Base-by-base conservation (phyloP, 2,888 invertebrate species). In the Drosophila mayaguana region DNA sequence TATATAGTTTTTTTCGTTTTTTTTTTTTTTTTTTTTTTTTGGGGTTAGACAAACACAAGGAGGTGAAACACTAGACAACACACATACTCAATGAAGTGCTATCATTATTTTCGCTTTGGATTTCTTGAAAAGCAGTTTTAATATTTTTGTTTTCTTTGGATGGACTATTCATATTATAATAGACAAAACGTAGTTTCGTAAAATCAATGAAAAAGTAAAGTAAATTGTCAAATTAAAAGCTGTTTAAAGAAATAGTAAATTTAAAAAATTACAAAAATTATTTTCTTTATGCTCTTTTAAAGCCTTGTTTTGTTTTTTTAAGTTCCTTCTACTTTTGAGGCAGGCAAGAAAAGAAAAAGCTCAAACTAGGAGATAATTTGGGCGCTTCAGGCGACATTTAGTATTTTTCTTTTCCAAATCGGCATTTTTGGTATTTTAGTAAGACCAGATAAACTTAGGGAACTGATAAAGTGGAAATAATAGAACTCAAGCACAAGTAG, bases 1-100 rank as follows among this genome's bases (percentile, higher is more conserved):
- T 69, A 73, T 72, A 72, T 63, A 38, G 73, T n/a, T n/a, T n/a
- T n/a, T n/a, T n/a, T n/a, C n/a, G n/a, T 71, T 68, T 71, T 76
- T 78, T 59, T 20, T 20, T 45, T 14, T 28, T 62, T 80, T 73
- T 71, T 71, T 78, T 78, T 83, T 86, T 80, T 75, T 82, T 71
- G 91, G 94, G 95, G 95, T 95, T 93, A 95, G 96, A 96, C 96
- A 96, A 96, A 97, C 96, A 97, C 96, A 96, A 96, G 94, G 96
- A 96, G 96, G 95, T 94, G 95, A 94, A 95, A 96, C 96, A 96
- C 96, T 96, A 96, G 96, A 96, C 96, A 96, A 96, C 96, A 96
- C 96, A 97, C 97, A 97, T 92, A 92, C 92, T 93, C 92, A 92
- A 93, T 93, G 93, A 92, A 92, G 92, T 93, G 92, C 93, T 92